Conservation (phyloP, 1,140 invertebrate genomes). For the Wasmannia auropunctata region DNA sequence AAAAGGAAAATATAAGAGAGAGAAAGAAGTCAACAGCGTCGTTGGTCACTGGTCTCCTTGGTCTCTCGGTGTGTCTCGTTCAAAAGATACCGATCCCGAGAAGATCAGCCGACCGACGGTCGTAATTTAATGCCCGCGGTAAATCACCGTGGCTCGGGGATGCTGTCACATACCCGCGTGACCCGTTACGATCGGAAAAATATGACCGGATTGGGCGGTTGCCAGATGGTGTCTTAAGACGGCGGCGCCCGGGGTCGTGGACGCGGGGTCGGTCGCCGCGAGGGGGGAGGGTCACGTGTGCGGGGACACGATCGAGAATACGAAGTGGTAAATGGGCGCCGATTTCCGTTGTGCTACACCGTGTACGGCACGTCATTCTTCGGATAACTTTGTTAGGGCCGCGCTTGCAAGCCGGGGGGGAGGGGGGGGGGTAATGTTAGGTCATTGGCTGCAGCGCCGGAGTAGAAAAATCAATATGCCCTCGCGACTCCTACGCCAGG, state of each 20-base stretch:
- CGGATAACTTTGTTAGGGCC: conserved; percentile 61
- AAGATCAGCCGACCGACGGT: conserved; percentile 60
- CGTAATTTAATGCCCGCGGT: conserved; percentile 68
- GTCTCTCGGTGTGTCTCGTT: conserved; percentile 23
- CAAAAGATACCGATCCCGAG: conserved; percentile 53
- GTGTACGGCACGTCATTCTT: conserved; percentile 46
- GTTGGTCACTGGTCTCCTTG: conserved; percentile 20
- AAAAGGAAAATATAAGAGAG: not conserved
- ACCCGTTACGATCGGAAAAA: conserved; percentile 59
- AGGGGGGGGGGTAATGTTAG: conserved; percentile 50
- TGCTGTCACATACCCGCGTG: conserved; percentile 47
- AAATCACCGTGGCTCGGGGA: conserved; percentile 64
- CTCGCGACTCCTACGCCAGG: not conserved
- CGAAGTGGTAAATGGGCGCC: conserved; percentile 16
- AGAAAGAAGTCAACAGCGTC: conserved; percentile 22
- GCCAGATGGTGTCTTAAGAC: conserved; percentile 42
- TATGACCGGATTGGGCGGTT: conserved; percentile 53
- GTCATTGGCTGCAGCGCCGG: conserved; percentile 52
- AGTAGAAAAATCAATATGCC: conserved; percentile 73
- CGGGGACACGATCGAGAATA: conserved; percentile 27
- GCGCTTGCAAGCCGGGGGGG: conserved; percentile 22
- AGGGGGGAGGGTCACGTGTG: conserved; percentile 20
- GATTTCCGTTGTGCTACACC: conserved; percentile 26
- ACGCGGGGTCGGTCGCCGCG: not conserved
- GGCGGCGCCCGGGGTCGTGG: not conserved